Percentiles rank a stretch among this genome's conserved stretches.
Conservation (phyloP, 2,797 vertebrate genomes). For the Thalassophryne amazonica region DNA sequence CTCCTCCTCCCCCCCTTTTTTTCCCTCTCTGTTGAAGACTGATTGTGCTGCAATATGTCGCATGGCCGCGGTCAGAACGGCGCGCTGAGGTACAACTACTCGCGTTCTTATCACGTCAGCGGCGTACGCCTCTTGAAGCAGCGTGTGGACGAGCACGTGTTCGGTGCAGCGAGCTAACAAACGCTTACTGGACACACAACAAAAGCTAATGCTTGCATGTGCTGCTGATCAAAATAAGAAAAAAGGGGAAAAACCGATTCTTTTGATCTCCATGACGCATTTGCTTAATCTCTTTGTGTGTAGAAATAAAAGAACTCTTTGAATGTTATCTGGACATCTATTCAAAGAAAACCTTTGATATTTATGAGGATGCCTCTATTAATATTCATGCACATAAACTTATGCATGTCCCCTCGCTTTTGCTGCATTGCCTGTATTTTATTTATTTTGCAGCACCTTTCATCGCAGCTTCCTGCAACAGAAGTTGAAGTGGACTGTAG, state of each 20-base stretch:
- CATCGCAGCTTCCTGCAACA: conserved; percentile 7
- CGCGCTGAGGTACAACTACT: conserved; percentile 50
- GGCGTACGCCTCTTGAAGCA: conserved; percentile 29
- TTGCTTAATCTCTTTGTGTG: conserved; percentile 46
- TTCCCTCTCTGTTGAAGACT: conserved; percentile 51
- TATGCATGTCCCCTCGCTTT: conserved; percentile 55
- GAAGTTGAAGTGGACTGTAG: conserved; percentile 38
- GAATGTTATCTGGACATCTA: conserved; percentile 55
- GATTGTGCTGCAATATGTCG: conserved; percentile 76
- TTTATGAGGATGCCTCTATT: conserved; percentile 68
- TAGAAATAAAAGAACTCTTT: conserved; percentile 53
- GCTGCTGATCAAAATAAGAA: conserved; percentile 33
- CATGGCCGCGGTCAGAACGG: conserved; percentile 59
- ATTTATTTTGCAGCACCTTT: background rate
- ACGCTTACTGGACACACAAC: conserved; percentile 43
- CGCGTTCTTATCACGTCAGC: conserved; percentile 58
- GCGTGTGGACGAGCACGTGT: conserved; percentile 23
- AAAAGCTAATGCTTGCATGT: conserved; percentile 48
- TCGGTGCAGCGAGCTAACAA: conserved; percentile 40
- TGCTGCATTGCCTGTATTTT: conserved; percentile 53
- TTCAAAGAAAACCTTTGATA: conserved; percentile 74
- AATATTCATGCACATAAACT: conserved; percentile 68
- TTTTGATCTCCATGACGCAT: conserved; percentile 62
- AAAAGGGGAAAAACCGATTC: conserved; percentile 10
- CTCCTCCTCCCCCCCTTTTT: background rate